Percentiles rank a stretch among this genome's conserved stretches.
Evolutionary conservation across 1,140 invertebrate genomes (phyloP).

Genomic region (Diprion similis): DNA sequence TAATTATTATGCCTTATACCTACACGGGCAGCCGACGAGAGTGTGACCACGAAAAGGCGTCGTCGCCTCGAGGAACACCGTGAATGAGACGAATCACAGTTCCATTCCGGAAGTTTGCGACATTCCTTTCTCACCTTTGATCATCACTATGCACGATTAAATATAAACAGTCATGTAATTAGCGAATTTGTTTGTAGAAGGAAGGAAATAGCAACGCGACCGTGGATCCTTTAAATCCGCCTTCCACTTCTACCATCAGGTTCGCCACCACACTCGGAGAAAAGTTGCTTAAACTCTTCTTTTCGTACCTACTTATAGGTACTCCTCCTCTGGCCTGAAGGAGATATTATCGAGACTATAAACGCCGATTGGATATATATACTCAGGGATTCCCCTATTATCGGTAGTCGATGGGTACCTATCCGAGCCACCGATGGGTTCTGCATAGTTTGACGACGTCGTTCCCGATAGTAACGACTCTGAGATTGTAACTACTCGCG

Average conservation of each 20-base stretch:
- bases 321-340: too few species aligned
- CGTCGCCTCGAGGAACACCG: background rate
- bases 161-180: too few species aligned
- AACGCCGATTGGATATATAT: background rate
- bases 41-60: background rate
- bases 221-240: too few species aligned
- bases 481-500: background rate
- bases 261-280: too few species aligned
- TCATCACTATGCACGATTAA: too few species aligned
- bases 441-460: constrained; percentile 3
- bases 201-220: too few species aligned
- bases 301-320: too few species aligned
- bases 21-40: background rate
- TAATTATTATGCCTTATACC: constrained; percentile 31
- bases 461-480: constrained; percentile 5
- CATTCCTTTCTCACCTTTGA: too few species aligned
- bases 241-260: too few species aligned
- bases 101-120: constrained; percentile 38
- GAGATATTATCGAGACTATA: background rate
- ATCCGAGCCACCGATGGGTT: too few species aligned
- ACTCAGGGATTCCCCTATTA: background rate
- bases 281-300: too few species aligned
- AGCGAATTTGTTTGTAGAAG: too few species aligned
- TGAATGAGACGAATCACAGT: constrained; percentile 33
- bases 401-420: background rate